phyloP scores from a whole-genome alignment of 2,797 vertebrate species.

The Propithecus deckenii region DNA sequence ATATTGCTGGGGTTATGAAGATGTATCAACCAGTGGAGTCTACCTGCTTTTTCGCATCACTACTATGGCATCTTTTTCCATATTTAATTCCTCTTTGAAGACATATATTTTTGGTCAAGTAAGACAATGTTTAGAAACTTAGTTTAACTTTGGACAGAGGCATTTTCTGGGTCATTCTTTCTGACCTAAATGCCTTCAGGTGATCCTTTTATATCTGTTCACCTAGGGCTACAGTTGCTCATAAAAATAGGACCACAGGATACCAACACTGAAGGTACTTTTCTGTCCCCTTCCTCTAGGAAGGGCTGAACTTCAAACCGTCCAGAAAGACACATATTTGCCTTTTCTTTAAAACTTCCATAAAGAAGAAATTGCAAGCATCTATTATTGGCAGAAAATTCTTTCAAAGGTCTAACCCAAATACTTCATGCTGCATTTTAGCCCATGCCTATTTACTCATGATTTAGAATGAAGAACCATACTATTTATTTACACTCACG shows the following conservation, averaged over 20 bases:
- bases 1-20: not conserved
- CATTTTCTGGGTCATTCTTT: slow-evolving; percentile 24
- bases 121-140: slow-evolving; percentile 2
- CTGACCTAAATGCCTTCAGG: not conserved
- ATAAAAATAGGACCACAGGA: not conserved
- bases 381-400: not conserved
- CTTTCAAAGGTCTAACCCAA: not conserved
- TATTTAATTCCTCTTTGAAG: slow-evolving; percentile 26
- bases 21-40: not conserved
- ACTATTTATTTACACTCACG: not conserved
- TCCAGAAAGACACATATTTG: not conserved
- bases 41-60: not conserved
- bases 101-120: slow-evolving; percentile 9
- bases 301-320: not conserved
- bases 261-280: not conserved
- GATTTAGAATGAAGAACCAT: not conserved
- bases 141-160: not conserved
- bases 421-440: not conserved
- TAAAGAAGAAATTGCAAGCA: not conserved
- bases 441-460: not conserved
- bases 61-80: not conserved
- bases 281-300: not conserved
- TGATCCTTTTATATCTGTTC: not conserved
- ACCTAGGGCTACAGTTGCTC: not conserved
- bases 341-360: not conserved